Conservation (phyloP, 23 tunicate genomes). For the Aplidium turbinatum region DNA sequence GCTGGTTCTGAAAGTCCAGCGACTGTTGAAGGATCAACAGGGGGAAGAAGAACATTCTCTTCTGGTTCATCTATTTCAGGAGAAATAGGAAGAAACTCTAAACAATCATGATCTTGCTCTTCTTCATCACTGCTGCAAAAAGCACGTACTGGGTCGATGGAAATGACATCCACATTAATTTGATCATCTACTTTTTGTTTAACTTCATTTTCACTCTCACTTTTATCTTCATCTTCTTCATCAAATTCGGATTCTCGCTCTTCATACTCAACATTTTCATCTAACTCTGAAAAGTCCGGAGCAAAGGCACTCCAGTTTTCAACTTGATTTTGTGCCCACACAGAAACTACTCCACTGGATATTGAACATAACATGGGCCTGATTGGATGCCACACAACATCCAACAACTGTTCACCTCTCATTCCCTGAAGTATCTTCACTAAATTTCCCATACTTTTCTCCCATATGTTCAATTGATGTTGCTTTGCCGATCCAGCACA, state of each 20-base stretch:
- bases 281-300: conserved; percentile 92
- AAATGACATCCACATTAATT: conserved; percentile 75
- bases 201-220: conserved; percentile 49
- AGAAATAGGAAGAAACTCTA: conserved; percentile 86
- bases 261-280: conserved; percentile 96
- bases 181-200: conserved; percentile 53
- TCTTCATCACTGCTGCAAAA: conserved; percentile 96
- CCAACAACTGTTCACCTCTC: conserved; percentile 91
- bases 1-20: conserved; percentile 23
- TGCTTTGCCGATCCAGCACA: conserved; percentile 98
- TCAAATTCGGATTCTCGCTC: conserved; percentile 97
- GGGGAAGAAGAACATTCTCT: conserved; percentile 78
- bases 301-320: conserved; percentile 99
- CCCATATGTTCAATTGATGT: conserved; percentile 90
- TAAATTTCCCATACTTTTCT: conserved; percentile 82
- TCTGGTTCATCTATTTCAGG: conserved; percentile 99
- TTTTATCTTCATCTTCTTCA: conserved; percentile 93
- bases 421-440: conserved; percentile 92
- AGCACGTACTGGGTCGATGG: conserved; percentile 77
- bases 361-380: conserved; percentile 90
- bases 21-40: conserved; percentile 72
- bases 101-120: conserved; percentile 66
- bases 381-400: conserved; percentile 99
- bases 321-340: conserved; percentile 98
- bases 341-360: conserved; percentile 92